Base-by-base conservation (phyloP, 2,797 vertebrate species). In the Rousettus madagascariensis region DNA sequence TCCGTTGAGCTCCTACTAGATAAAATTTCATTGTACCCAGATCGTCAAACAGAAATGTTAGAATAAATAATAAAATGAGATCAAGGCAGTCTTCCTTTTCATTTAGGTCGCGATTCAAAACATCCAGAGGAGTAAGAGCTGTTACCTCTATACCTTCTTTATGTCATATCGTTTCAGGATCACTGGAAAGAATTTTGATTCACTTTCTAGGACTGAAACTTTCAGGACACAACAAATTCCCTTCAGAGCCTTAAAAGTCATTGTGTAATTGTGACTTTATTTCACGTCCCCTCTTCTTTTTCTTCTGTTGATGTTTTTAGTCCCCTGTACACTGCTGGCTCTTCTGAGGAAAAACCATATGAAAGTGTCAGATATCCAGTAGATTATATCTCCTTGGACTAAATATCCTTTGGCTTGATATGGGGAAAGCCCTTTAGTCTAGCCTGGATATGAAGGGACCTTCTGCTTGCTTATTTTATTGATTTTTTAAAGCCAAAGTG, bases 321-420 rank as follows among this genome's bases (percentile, higher is more conserved):
- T 38, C 84, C 90, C 91, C 91, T 22, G 65, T 71, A 72, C 1
- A 38, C 94, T 68, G 55, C 75, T 82, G 86, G 91, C 85, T 65
- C 83, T 91, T 66, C 55, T 24, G 20, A 53, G 90, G 86, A 94
- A 87, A 72, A 95, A 53, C 36, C 97, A 96, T 93, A 90, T 94
- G 93, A 51, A 97, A 95, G 94, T 96, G 77, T 97, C 94, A 74
- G 95, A 91, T 98, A 96, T 97, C 97, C 96, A 96, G 95, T 74
- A 96, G 95, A 91, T 89, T 84, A 1, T 30, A 79, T 95, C 59
- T 80, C 95, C 97, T 96, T 75, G 97, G 93, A 74, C 83, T 92
- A 41, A 94, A 97, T 97, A 95, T 91, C 95, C 92, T 97, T 90
- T 95, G 88, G 93, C 92, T 95, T 41, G 8, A 57, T 72, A 77